Conservation (phyloP, 2,888 invertebrate genomes). For the Incurvaria masculella region DNA sequence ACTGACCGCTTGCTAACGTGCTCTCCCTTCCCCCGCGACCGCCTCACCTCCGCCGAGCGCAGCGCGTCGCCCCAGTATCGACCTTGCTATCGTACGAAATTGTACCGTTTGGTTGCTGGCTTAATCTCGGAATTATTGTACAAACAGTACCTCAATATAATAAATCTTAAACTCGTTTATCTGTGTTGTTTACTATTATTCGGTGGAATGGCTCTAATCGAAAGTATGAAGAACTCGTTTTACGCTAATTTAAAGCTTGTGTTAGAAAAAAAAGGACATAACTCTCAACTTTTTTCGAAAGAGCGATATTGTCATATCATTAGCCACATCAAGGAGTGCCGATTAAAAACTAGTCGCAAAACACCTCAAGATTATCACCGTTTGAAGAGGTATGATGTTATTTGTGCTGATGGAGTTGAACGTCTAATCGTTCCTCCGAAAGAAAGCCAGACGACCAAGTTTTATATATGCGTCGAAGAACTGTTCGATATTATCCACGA, state of each 20-base stretch:
- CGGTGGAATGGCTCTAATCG: background rate
- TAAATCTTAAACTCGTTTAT: background rate
- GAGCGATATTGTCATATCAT: background rate
- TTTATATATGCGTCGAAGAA: conserved; percentile 6
- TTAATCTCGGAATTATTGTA: too few species aligned
- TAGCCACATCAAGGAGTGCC: background rate
- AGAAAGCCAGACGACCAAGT: background rate
- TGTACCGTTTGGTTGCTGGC: too few species aligned
- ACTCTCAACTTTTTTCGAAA: background rate
- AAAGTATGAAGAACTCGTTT: background rate
- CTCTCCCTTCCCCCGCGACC: too few species aligned
- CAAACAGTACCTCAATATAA: background rate
- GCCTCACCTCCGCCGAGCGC: too few species aligned
- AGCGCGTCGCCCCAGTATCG: too few species aligned
- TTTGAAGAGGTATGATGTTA: conserved; percentile 15
- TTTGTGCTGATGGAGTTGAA: conserved; percentile 9
- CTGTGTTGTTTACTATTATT: background rate
- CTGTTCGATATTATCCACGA: conserved; percentile 19
- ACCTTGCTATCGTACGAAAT: too few species aligned
- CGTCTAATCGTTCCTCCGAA: conserved; percentile 12
- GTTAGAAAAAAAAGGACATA: background rate
- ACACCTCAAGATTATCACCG: conserved; percentile 5
- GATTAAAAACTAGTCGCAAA: background rate
- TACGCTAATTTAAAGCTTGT: background rate
- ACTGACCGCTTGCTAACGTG: too few species aligned